Evolutionary conservation across 2,113 vertebrate species (phyloP).

Genomic region (Natator depressus): DNA sequence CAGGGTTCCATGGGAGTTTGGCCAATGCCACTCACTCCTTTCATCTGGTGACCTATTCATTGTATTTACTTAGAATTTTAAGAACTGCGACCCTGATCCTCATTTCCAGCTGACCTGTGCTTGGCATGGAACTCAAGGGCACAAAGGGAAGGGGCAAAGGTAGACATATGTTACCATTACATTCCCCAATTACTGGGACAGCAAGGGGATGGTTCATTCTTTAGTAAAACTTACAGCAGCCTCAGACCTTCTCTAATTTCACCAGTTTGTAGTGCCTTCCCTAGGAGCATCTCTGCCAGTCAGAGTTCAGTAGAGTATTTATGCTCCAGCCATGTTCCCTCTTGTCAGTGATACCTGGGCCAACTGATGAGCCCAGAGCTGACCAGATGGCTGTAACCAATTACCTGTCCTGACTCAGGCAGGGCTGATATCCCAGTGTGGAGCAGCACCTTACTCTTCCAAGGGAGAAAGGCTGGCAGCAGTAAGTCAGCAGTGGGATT

Average conservation of each 20-base stretch:
- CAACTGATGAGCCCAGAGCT: not conserved
- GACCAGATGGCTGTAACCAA: not conserved
- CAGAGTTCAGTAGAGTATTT: no score
- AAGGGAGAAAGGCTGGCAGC: not conserved
- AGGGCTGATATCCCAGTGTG: not conserved
- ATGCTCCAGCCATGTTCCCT: no score
- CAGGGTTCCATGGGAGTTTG: not conserved
- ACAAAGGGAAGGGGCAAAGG: no score
- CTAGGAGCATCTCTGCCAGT: no score
- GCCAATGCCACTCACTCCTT: fast-evolving
- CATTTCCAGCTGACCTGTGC: not conserved
- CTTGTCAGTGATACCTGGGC: not conserved
- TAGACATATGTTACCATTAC: not conserved
- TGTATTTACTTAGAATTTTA: not conserved
- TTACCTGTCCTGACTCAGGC: not conserved
- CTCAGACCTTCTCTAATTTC: no score
- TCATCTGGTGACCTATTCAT: not conserved
- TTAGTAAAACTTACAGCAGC: not conserved
- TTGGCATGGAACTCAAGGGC: not conserved
- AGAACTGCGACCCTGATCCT: not conserved
- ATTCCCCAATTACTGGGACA: not conserved
- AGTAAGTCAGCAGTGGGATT: not conserved
- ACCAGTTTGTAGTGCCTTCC: no score
- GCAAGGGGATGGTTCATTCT: not conserved
- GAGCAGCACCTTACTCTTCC: not conserved